phyloP scores from a whole-genome alignment of 23 tunicate genomes.

The Corella eumyota region DNA sequence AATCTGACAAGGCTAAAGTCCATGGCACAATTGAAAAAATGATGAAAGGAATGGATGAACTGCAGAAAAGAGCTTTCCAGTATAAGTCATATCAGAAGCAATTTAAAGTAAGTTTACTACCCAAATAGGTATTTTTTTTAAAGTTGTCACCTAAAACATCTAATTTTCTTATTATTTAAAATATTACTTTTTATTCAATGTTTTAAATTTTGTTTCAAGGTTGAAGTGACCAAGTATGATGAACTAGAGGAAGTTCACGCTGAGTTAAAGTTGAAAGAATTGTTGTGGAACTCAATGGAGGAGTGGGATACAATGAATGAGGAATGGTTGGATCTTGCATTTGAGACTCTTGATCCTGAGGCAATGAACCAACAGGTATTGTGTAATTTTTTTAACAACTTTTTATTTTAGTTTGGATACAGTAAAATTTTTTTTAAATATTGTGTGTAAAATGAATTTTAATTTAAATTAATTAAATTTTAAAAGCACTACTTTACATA shows the following conservation, averaged over 20 bases:
- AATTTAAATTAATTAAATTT: no score
- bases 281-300: constrained; percentile 96
- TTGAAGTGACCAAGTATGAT: constrained; percentile 95
- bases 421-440: no score
- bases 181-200: neutral
- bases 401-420: neutral
- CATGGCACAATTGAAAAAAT: constrained; percentile 51
- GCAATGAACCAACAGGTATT: constrained; percentile 53
- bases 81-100: constrained; percentile 97
- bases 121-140: neutral
- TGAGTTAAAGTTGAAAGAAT: constrained; percentile 88
- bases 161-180: no score
- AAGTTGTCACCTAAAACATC: neutral
- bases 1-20: constrained; percentile 67
- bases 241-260: constrained; percentile 98
- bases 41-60: constrained; percentile 82
- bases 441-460: neutral
- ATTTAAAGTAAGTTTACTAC: constrained; percentile 62
- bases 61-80: constrained; percentile 85
- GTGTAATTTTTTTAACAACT: no score
- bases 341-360: constrained; percentile 87
- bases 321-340: constrained; percentile 69
- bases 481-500: no score
- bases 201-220: constrained; percentile 16
- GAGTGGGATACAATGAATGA: constrained; percentile 81